Evolutionary conservation across 2,888 invertebrate species (phyloP).

Genomic region (Scaptomyza polygonia): DNA sequence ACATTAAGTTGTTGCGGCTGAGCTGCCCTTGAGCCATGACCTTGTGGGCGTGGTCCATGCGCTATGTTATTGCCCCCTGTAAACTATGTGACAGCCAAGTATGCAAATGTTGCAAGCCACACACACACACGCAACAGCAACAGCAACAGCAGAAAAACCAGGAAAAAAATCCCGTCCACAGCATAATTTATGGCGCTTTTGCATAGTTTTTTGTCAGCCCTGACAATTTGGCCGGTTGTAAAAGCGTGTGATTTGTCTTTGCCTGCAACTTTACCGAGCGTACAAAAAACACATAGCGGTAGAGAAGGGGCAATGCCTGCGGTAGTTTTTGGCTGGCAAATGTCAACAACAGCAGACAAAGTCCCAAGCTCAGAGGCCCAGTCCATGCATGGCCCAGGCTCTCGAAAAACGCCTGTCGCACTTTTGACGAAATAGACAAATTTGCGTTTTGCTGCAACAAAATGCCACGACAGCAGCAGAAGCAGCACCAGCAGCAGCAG

Average conservation of each 20-base stretch:
- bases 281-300: slow-evolving; percentile 18
- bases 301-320: slow-evolving; percentile 23
- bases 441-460: slow-evolving; percentile 82
- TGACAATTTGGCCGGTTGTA: slow-evolving; percentile 76
- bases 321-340: slow-evolving; percentile 70
- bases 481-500: slow-evolving; percentile 20
- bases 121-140: slow-evolving; percentile 2
- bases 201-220: slow-evolving; percentile 64
- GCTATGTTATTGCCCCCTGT: slow-evolving; percentile 33
- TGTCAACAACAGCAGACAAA: slow-evolving; percentile 78
- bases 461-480: slow-evolving; percentile 54
- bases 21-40: slow-evolving; percentile 62
- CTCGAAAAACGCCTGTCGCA: slow-evolving; percentile 71
- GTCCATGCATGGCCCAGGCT: slow-evolving; percentile 42
- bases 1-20: neutral
- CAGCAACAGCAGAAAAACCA: neutral
- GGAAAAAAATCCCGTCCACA: slow-evolving; percentile 48
- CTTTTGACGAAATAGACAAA: slow-evolving; percentile 83
- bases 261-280: slow-evolving; percentile 63
- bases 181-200: slow-evolving; percentile 76
- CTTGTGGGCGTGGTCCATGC: slow-evolving; percentile 59
- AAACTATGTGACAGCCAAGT: slow-evolving; percentile 54
- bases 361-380: slow-evolving; percentile 43
- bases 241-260: slow-evolving; percentile 79
- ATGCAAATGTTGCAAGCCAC: slow-evolving; percentile 71